These are phyloP conservation scores for Patella ulyssiponensis DNA, from an alignment of 2,888 invertebrate genomes.

Conservation along the genomic window DNA sequence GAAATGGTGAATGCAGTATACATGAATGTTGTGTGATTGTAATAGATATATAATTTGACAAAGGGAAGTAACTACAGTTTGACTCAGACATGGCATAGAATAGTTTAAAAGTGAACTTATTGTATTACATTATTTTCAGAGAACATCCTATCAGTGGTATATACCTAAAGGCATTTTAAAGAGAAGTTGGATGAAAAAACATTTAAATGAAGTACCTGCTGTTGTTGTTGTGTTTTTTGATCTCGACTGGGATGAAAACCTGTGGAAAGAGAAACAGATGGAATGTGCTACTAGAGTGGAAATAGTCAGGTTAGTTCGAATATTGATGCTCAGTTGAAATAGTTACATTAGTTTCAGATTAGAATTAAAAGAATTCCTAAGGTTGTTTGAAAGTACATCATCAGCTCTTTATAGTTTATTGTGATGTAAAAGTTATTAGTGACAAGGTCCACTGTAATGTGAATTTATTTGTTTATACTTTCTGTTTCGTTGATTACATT, in stretches of 20 bases:
- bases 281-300: conserved; percentile 94
- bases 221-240: conserved; percentile 96
- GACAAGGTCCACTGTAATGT: too few relatives aligned
- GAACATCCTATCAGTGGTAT: conserved; percentile 94
- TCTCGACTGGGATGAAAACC: conserved; percentile 95
- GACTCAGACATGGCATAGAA: background rate
- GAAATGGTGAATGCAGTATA: too few relatives aligned
- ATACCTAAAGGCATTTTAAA: conserved; percentile 88
- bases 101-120: background rate
- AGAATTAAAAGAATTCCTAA: too few relatives aligned
- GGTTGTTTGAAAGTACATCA: too few relatives aligned
- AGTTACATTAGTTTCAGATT: too few relatives aligned
- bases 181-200: conserved; percentile 95
- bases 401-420: too few relatives aligned
- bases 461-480: background rate
- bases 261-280: conserved; percentile 94
- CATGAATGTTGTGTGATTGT: too few relatives aligned
- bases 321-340: background rate
- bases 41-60: too few relatives aligned
- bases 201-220: conserved; percentile 89
- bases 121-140: conserved; percentile 71
- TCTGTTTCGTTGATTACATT: too few relatives aligned
- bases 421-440: too few relatives aligned
- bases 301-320: conserved; percentile 72
- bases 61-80: too few relatives aligned